A percentile compares a stretch with the other conserved stretches of the same genome.
phyloP scores from a whole-genome alignment of 2,888 invertebrate genomes.

The Bembecia ichneumoniformis region DNA sequence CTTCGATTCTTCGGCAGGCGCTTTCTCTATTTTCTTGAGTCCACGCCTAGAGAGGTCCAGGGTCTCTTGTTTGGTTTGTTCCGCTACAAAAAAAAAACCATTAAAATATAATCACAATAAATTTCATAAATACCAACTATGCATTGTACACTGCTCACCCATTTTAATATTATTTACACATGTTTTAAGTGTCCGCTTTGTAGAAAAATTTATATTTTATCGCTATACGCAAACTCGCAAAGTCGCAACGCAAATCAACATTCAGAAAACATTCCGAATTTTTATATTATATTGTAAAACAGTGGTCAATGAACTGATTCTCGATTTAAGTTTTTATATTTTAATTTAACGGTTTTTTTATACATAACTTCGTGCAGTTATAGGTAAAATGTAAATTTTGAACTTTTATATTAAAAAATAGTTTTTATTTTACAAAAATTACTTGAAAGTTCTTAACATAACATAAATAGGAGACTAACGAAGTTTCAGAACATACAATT shows the following conservation, averaged over 20 bases:
- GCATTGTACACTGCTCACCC: constrained; percentile 31
- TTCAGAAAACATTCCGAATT: too few relatives aligned
- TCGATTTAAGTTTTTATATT: too few relatives aligned
- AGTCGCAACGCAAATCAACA: too few relatives aligned
- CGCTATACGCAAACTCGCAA: too few relatives aligned
- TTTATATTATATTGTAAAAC: too few relatives aligned
- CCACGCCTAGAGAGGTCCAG: constrained; percentile 85
- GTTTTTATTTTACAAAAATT: too few relatives aligned
- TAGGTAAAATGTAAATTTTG: too few relatives aligned
- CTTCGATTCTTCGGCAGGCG: constrained; percentile 77
- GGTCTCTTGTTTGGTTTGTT: constrained; percentile 53
- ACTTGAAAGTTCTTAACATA: neutral
- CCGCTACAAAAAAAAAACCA: constrained; percentile 12
- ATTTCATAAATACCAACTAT: neutral
- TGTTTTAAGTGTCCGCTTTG: constrained; percentile 14
- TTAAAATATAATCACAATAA: neutral
- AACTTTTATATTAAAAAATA: too few relatives aligned
- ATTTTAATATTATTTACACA: constrained; percentile 32
- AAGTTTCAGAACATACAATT: neutral
- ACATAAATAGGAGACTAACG: neutral
- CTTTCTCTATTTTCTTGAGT: constrained; percentile 85
- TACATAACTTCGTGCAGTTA: too few relatives aligned
- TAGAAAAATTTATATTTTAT: too few relatives aligned
- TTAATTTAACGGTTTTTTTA: too few relatives aligned
- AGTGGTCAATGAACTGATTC: too few relatives aligned